A percentile compares a stretch with the other conserved stretches of the same genome.
phyloP scores from a whole-genome alignment of 2,888 invertebrate species.

The Gasteruption jaculator region DNA sequence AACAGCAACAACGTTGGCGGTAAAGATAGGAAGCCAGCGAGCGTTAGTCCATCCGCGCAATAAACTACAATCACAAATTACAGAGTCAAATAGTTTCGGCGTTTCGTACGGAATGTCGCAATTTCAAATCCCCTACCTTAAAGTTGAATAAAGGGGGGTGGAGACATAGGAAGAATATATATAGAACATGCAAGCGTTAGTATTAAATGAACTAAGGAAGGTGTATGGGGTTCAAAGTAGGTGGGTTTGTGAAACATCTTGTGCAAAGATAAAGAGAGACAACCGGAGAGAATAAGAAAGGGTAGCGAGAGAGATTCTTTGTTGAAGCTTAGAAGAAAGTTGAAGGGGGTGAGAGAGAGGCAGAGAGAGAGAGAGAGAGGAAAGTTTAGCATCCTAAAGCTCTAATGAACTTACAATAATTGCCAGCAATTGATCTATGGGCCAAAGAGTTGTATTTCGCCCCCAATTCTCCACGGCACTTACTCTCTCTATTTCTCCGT shows the following conservation, averaged over 20 bases:
- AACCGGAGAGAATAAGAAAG: slow-evolving; percentile 20
- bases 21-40: slow-evolving; percentile 19
- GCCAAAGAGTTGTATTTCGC: slow-evolving; percentile 45
- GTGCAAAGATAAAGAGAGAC: slow-evolving; percentile 8
- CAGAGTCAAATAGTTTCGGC: slow-evolving; percentile 52
- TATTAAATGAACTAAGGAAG: no score
- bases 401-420: slow-evolving; percentile 53
- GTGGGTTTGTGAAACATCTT: not conserved
- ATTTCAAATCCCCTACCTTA: slow-evolving; percentile 45
- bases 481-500: slow-evolving; percentile 9
- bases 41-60: slow-evolving; percentile 47
- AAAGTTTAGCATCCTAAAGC: slow-evolving; percentile 28
- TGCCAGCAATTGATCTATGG: slow-evolving; percentile 51
- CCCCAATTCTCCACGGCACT: slow-evolving; percentile 18
- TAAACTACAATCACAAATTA: slow-evolving; percentile 53
- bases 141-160: slow-evolving; percentile 15
- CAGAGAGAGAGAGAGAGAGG: slow-evolving; percentile 21
- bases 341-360: slow-evolving; percentile 26
- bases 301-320: no score
- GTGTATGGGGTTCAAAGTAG: slow-evolving; percentile 16
- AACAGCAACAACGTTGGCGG: slow-evolving; percentile 20
- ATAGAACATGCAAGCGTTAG: no score
- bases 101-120: slow-evolving; percentile 51
- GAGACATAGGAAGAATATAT: slow-evolving; percentile 17
- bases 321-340: slow-evolving; percentile 36